Conservation (phyloP, 2,888 invertebrate genomes). For the Chymomyza fuscimana region DNA sequence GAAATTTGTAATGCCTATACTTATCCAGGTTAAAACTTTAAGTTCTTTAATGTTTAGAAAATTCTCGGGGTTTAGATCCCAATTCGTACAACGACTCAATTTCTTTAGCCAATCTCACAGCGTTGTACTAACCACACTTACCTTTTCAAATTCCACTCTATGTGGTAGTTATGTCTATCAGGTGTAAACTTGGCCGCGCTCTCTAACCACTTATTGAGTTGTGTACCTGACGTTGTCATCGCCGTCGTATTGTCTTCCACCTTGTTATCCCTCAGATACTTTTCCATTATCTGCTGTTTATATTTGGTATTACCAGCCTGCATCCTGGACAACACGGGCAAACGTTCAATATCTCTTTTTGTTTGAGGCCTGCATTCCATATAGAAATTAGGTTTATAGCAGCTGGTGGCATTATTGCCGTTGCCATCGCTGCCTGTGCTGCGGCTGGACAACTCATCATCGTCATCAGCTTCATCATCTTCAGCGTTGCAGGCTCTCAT, state of each 20-base stretch:
- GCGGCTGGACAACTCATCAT: slow-evolving; percentile 56
- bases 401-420: slow-evolving; percentile 44
- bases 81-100: too few species aligned
- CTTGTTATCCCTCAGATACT: slow-evolving; percentile 81
- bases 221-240: slow-evolving; percentile 77
- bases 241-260: slow-evolving; percentile 10
- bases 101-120: too few species aligned
- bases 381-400: slow-evolving; percentile 59
- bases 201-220: slow-evolving; percentile 87
- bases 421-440: slow-evolving; percentile 63
- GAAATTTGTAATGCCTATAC: too few species aligned
- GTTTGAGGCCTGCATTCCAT: slow-evolving; percentile 39
- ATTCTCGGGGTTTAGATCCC: too few species aligned
- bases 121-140: slow-evolving; percentile 19
- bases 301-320: slow-evolving; percentile 79
- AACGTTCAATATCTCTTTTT: slow-evolving; percentile 26
- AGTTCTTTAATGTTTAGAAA: too few species aligned
- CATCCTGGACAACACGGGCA: slow-evolving; percentile 47
- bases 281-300: slow-evolving; percentile 83
- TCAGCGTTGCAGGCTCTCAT: slow-evolving; percentile 63
- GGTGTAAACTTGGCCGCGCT: slow-evolving; percentile 88
- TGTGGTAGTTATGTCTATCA: slow-evolving; percentile 86
- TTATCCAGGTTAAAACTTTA: too few species aligned
- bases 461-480: slow-evolving; percentile 51
- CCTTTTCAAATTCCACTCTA: slow-evolving; percentile 82